A percentile compares a stretch with the other conserved stretches of the same genome.
phyloP scores from a whole-genome alignment of 2,888 invertebrate genomes.

The Hypselothyrea guttata region DNA sequence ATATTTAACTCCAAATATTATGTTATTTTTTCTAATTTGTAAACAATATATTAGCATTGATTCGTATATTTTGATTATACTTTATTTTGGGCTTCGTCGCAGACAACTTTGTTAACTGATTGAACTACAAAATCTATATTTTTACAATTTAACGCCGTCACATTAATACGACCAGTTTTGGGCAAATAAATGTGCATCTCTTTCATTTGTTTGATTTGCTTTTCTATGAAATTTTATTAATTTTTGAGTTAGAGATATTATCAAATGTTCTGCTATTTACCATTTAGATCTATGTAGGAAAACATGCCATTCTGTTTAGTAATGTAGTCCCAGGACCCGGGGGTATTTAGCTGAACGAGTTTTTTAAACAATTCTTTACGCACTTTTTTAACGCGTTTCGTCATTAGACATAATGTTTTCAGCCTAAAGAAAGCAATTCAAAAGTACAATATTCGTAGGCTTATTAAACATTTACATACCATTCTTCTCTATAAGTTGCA shows the following conservation, averaged over 20 bases:
- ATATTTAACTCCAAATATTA: too few relatives aligned
- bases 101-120: constrained; percentile 84
- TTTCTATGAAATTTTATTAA: constrained; percentile 4
- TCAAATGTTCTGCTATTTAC: constrained; percentile 22
- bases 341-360: constrained; percentile 88
- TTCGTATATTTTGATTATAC: too few relatives aligned
- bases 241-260: too few relatives aligned
- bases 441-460: background rate
- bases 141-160: constrained; percentile 23
- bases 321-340: constrained; percentile 86
- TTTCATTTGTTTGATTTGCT: constrained; percentile 23
- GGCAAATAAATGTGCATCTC: constrained; percentile 40
- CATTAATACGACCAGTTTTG: constrained; percentile 27
- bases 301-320: constrained; percentile 30
- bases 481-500: constrained; percentile 88
- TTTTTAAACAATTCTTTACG: constrained; percentile 88
- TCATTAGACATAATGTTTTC: constrained; percentile 84
- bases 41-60: too few relatives aligned
- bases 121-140: constrained; percentile 39
- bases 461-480: constrained; percentile 83
- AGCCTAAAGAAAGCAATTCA: constrained; percentile 7
- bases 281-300: constrained; percentile 12
- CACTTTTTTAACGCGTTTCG: constrained; percentile 92
- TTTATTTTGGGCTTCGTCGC: background rate
- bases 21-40: too few relatives aligned